These are phyloP conservation scores for Pteropus alecto DNA, from an alignment of 2,113 vertebrate genomes.

Conservation along the genomic window DNA sequence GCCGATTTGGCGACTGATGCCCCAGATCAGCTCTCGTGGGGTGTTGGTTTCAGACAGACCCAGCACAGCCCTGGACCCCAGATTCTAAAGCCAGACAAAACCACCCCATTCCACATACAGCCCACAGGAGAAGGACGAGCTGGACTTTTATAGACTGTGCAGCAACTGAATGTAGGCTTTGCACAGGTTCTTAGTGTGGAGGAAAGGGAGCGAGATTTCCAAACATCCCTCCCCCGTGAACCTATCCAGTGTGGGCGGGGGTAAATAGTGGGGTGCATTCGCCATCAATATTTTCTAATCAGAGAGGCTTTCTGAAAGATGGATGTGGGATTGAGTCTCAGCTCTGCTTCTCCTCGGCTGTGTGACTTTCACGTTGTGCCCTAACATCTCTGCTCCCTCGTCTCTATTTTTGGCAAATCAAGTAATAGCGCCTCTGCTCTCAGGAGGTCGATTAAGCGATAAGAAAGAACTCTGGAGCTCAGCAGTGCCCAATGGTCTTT, in stretches of 20 bases:
- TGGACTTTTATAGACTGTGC: not conserved
- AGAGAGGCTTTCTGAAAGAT: not conserved
- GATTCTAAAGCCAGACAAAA: not conserved
- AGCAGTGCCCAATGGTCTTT: not conserved
- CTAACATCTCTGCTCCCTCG: not conserved
- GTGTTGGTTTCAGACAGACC: not conserved
- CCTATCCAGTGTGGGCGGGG: not conserved
- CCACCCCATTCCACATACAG: not conserved
- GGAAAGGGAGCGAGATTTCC: not conserved
- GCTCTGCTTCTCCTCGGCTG: not conserved
- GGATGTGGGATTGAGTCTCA: not conserved
- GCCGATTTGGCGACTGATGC: not conserved
- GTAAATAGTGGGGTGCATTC: not conserved
- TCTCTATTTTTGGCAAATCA: not conserved
- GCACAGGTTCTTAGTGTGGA: not conserved
- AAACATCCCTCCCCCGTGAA: not conserved
- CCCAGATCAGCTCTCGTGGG: not conserved
- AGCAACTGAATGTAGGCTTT: not conserved
- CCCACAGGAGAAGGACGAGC: not conserved
- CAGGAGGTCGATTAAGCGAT: not conserved
- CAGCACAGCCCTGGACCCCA: not conserved
- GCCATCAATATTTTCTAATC: not conserved
- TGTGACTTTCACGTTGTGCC: not conserved
- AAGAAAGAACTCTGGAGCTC: no score
- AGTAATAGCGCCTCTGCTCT: not conserved